phyloP scores from a whole-genome alignment of 2,113 vertebrate species.

The Pachycephala philippinensis region DNA sequence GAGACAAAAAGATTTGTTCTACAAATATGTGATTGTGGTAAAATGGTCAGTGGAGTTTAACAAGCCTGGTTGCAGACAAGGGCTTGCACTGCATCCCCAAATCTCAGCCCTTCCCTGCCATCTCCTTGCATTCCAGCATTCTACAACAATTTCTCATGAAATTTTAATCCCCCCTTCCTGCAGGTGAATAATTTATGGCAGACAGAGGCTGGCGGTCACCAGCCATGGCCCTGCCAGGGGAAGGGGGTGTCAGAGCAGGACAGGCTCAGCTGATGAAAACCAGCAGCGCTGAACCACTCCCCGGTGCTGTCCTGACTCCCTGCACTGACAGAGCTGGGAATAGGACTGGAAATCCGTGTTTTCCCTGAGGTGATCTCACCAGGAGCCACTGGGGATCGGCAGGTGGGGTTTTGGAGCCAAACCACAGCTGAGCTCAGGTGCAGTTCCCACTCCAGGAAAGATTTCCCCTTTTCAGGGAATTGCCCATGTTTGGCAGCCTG shows the following conservation, averaged over 20 bases:
- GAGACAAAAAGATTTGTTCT: background rate
- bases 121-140: background rate
- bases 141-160: background rate
- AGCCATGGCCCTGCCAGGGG: background rate
- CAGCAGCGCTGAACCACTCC: background rate
- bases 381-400: background rate
- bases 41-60: background rate
- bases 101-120: background rate
- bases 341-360: rapidly evolving
- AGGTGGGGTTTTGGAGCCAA: background rate
- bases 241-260: background rate
- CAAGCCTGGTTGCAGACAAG: background rate
- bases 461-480: background rate
- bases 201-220: background rate
- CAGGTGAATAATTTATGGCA: constrained; percentile 14
- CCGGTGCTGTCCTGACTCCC: rapidly evolving
- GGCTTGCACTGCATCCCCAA: background rate
- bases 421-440: background rate
- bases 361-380: background rate
- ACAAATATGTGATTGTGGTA: background rate
- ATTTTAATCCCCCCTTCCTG: constrained; percentile 36
- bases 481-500: background rate
- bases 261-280: background rate
- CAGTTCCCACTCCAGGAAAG: background rate
- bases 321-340: background rate